A percentile compares a stretch with the other conserved stretches of the same genome.
Conservation (phyloP, 2,888 invertebrate genomes). For the Amblyjoppa proteus region DNA sequence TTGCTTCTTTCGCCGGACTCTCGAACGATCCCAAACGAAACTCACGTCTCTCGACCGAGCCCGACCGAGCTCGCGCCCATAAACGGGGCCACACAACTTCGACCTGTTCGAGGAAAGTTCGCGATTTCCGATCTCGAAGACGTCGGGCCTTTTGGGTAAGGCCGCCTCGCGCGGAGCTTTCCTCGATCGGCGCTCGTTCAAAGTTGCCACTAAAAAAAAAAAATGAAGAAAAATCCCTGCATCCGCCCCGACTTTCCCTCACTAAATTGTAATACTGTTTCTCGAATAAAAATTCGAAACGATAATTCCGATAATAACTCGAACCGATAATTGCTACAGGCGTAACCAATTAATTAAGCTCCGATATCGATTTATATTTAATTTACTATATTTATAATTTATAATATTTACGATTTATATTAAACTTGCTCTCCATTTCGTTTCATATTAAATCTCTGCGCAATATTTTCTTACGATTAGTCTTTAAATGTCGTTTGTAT, state of each 20-base stretch:
- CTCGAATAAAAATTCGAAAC: neutral
- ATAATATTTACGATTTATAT: too few species aligned
- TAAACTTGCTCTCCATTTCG: too few species aligned
- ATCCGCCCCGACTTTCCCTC: neutral
- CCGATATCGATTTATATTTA: too few species aligned
- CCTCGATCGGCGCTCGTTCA: neutral
- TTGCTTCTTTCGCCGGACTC: conserved; percentile 28
- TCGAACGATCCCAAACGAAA: conserved; percentile 45
- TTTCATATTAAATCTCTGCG: too few species aligned
- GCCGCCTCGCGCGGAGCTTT: neutral
- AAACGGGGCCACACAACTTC: conserved; percentile 36
- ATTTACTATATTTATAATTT: too few species aligned
- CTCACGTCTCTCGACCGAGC: conserved; percentile 41
- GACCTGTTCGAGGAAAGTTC: conserved; percentile 32
- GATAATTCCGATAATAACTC: neutral
- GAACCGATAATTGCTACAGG: too few species aligned
- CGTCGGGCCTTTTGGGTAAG: neutral
- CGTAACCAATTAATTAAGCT: too few species aligned
- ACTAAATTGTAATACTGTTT: neutral
- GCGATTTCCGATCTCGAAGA: conserved; percentile 37
- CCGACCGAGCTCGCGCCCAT: conserved; percentile 32
- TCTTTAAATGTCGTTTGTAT: too few species aligned
- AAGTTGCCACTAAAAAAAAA: neutral
- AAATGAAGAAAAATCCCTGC: neutral
- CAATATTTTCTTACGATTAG: too few species aligned